Conservation (phyloP, 92 coral and sea anemone species). For the Paragorgia papillata region DNA sequence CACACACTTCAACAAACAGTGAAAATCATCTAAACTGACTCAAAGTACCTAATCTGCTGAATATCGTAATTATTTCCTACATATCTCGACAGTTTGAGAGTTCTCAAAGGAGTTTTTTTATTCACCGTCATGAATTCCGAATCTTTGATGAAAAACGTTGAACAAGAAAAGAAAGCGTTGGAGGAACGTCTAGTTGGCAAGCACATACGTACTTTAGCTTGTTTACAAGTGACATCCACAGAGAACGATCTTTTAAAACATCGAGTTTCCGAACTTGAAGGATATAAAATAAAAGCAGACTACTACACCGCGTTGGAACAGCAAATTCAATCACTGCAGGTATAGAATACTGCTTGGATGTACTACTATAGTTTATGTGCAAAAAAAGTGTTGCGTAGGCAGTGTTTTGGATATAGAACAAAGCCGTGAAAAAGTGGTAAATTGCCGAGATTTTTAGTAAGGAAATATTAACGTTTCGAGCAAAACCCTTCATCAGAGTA, state of each 20-base stretch:
- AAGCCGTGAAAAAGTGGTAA: too few relatives aligned
- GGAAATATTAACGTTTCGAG: too few relatives aligned
- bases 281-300: slow-evolving; percentile 68
- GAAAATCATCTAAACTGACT: too few relatives aligned
- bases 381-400: too few relatives aligned
- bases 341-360: neutral
- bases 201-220: slow-evolving; percentile 7
- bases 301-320: slow-evolving; percentile 66
- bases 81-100: too few relatives aligned
- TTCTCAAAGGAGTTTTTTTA: too few relatives aligned
- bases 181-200: slow-evolving; percentile 14
- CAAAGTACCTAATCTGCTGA: too few relatives aligned
- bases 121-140: slow-evolving; percentile 1
- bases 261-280: slow-evolving; percentile 77
- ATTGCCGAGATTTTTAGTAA: too few relatives aligned
- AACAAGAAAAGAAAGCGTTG: neutral
- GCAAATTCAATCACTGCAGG: slow-evolving; percentile 52
- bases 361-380: neutral
- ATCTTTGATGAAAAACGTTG: slow-evolving; percentile 4
- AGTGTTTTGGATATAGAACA: too few relatives aligned
- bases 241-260: slow-evolving; percentile 71
- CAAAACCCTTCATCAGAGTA: too few relatives aligned
- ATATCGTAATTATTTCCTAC: too few relatives aligned
- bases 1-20: too few relatives aligned
- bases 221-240: neutral